These are phyloP conservation scores for Synanthedon myopaeformis DNA, from an alignment of 2,888 invertebrate genomes.

Conservation along the genomic window DNA sequence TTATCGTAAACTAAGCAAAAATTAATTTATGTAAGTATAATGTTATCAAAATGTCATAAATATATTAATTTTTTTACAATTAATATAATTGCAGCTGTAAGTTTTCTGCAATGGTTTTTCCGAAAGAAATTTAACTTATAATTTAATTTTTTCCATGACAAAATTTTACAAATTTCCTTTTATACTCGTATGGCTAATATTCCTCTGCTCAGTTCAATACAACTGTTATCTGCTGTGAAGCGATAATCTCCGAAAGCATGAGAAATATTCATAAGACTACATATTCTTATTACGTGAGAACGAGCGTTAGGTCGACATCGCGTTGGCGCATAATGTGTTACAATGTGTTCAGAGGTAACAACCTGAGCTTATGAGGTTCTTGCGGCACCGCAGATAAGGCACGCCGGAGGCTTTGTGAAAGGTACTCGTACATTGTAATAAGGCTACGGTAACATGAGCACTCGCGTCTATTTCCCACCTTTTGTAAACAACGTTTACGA, in stretches of 20 bases:
- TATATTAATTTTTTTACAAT: too few species aligned
- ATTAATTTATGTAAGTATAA: too few species aligned
- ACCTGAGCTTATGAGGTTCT: slow-evolving; percentile 58
- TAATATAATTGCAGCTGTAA: too few species aligned
- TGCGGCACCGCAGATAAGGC: slow-evolving; percentile 55
- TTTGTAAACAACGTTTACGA: slow-evolving; percentile 44
- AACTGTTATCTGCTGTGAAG: neutral
- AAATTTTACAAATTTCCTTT: neutral
- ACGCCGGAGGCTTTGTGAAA: slow-evolving; percentile 56
- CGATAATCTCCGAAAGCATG: slow-evolving; percentile 31
- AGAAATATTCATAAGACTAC: slow-evolving; percentile 54
- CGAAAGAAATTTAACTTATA: too few species aligned
- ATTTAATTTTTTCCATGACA: too few species aligned
- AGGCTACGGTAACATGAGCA: slow-evolving; percentile 40
- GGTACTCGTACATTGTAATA: slow-evolving; percentile 49
- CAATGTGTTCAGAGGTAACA: slow-evolving; percentile 64
- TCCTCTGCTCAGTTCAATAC: neutral
- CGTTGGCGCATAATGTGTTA: slow-evolving; percentile 58
- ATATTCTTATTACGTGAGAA: slow-evolving; percentile 52
- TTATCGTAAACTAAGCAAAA: too few species aligned
- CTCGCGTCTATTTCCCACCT: slow-evolving; percentile 41
- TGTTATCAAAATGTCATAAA: too few species aligned
- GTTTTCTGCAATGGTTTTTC: too few species aligned
- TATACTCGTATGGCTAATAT: too few species aligned
- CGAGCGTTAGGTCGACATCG: slow-evolving; percentile 43